These are phyloP conservation scores for Spermophilus dauricus DNA, from an alignment of 2,113 vertebrate genomes.

Conservation along the genomic window DNA sequence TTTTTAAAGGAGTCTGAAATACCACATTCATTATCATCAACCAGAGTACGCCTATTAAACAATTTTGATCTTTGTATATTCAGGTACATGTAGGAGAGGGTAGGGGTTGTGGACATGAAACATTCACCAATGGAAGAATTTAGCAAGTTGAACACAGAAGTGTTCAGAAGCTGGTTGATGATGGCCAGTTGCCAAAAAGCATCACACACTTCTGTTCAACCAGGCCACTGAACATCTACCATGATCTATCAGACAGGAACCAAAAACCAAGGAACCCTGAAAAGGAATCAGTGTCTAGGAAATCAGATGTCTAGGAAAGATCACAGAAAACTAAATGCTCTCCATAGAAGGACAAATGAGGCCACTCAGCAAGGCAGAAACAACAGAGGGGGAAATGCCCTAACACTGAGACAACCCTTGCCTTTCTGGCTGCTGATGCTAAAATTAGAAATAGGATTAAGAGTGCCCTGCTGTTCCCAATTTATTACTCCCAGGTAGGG, in stretches of 20 bases:
- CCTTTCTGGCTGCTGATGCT: background rate
- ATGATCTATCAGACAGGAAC: background rate
- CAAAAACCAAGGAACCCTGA: background rate
- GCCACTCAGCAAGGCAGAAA: conserved; percentile 14
- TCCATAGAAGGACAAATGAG: background rate
- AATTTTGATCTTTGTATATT: background rate
- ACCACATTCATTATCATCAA: background rate
- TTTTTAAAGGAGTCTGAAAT: background rate
- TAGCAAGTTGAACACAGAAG: background rate
- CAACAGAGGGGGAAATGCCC: background rate
- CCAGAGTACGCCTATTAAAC: background rate
- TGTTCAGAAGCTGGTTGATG: background rate
- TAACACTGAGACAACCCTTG: background rate
- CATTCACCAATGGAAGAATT: background rate
- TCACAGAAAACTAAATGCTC: background rate
- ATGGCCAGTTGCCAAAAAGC: background rate
- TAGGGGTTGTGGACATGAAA: background rate
- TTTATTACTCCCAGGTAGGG: background rate
- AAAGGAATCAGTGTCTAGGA: background rate
- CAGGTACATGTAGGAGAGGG: background rate
- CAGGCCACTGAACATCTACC: background rate
- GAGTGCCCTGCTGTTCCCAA: background rate
- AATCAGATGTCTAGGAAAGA: background rate
- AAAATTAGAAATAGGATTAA: conserved; percentile 39
- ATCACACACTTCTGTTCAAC: background rate